These are phyloP conservation scores for Amphiprion ocellaris DNA, from an alignment of 2,113 vertebrate species.

Conservation along the genomic window DNA sequence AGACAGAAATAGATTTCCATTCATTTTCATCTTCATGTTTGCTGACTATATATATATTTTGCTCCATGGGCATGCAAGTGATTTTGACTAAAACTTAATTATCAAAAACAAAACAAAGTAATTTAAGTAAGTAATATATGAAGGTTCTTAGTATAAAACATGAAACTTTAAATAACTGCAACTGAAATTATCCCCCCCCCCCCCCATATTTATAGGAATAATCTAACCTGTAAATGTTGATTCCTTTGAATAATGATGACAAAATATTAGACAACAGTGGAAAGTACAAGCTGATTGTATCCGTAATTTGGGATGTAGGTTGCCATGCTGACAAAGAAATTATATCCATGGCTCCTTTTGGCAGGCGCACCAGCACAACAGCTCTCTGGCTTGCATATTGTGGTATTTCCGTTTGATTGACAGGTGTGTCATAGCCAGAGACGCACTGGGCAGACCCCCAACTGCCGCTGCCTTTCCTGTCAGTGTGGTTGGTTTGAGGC, in stretches of 20 bases:
- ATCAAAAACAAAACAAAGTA: neutral
- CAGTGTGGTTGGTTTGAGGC: slow-evolving; percentile 77
- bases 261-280: slow-evolving; percentile 5
- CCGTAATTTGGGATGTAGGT: slow-evolving; percentile 46
- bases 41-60: neutral
- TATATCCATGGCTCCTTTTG: slow-evolving; percentile 50
- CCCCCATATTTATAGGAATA: neutral
- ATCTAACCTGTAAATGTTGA: neutral
- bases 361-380: slow-evolving; percentile 54
- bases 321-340: slow-evolving; percentile 60
- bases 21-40: neutral
- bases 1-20: too few species aligned
- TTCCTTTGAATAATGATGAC: neutral
- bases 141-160: too few species aligned
- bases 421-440: slow-evolving; percentile 81
- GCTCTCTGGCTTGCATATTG: slow-evolving; percentile 66
- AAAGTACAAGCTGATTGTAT: slow-evolving; percentile 30
- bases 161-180: too few species aligned
- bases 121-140: neutral
- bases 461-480: slow-evolving; percentile 71
- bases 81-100: neutral
- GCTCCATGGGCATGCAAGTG: neutral
- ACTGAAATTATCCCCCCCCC: too few species aligned
- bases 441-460: slow-evolving; percentile 79
- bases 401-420: slow-evolving; percentile 77